Base-by-base conservation (phyloP, 2,888 invertebrate genomes). In the Drosophila infuscata region DNA sequence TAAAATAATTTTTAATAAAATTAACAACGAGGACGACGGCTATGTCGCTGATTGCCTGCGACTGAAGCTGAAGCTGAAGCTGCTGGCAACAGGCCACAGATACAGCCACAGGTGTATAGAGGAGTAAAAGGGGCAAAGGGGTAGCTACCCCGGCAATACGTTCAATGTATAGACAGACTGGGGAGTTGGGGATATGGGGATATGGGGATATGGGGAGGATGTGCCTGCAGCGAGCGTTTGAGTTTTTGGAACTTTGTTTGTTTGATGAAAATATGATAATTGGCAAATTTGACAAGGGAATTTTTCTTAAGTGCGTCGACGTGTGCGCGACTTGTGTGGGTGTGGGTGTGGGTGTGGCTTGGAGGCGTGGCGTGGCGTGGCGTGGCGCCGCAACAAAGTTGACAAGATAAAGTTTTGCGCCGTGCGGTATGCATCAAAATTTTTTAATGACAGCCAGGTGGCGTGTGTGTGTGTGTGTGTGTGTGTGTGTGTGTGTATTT, bases 231-330 rank as follows among this genome's bases (percentile, higher is more conserved):
- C 74, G 62, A 67, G 53, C 69, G 84, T 68, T 70, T 74, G 82
- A 81, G 84, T 87, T 84, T 78, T 88, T 73, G 76, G 79, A 89
- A 90, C 88, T 89, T 90, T 90, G 89, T 85, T 81, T 91, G 88
- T 88, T 91, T 92, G 90, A 88, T 91, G 91, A 91, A 92, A 92
- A 92, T 92, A 92, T 92, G 92, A 92, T 92, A 92, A 92, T 92
- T 92, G 92, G 92, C 92, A 92, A 92, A 92, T 92, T 92, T 92
- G 92, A 91, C 91, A 91, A 87, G 91, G 91, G 92, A 91, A 91
- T 91, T 91, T 91, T 88, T 88, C 88, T 89, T 85, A 88, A 89
- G 89, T 85, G 87, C 85, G 83, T 83, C 79, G 76, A 71, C 81
- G 76, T 70, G 72, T 72, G 71, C 73, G 76, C 59, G 66, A 64